A percentile compares a stretch with the other conserved stretches of the same genome.
Conservation (phyloP, 2,113 vertebrate species). For the Clarias gariepinus region DNA sequence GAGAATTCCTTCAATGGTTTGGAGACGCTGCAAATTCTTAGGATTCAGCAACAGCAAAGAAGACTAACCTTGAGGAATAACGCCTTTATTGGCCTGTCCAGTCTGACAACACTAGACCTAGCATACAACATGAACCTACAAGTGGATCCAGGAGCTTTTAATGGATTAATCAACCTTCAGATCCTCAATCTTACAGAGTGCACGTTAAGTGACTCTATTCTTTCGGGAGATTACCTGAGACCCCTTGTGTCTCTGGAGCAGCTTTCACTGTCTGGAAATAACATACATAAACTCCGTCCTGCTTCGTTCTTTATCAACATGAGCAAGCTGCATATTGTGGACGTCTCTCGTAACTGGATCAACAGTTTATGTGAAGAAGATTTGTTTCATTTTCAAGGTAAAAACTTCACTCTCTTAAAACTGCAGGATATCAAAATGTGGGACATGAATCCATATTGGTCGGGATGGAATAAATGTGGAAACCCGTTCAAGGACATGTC, state of each 20-base stretch:
- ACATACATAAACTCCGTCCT: conserved; percentile 72
- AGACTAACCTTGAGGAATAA: conserved; percentile 70
- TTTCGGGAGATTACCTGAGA: conserved; percentile 75
- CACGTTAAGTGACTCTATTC: conserved; percentile 67
- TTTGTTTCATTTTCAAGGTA: conserved; percentile 77
- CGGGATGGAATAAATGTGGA: conserved; percentile 73
- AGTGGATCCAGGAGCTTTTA: conserved; percentile 78
- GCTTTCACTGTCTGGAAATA: conserved; percentile 73
- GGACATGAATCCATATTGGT: conserved; percentile 24
- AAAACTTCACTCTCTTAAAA: conserved; percentile 69
- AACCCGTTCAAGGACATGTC: conserved; percentile 80
- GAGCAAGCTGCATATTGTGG: conserved; percentile 66
- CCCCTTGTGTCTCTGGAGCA: conserved; percentile 74
- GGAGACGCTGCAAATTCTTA: conserved; percentile 64
- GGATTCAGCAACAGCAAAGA: conserved; percentile 64
- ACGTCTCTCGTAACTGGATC: conserved; percentile 73
- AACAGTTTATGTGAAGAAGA: conserved; percentile 75
- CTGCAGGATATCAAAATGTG: conserved; percentile 61
- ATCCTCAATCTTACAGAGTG: conserved; percentile 72
- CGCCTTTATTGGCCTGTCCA: conserved; percentile 78
- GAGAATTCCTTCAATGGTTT: conserved; percentile 69
- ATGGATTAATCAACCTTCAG: conserved; percentile 70
- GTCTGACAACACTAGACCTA: conserved; percentile 73
- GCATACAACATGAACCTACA: conserved; percentile 58
- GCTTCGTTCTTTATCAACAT: conserved; percentile 78